phyloP scores from a whole-genome alignment of 2,888 invertebrate species.

The Byasa hedistus region DNA sequence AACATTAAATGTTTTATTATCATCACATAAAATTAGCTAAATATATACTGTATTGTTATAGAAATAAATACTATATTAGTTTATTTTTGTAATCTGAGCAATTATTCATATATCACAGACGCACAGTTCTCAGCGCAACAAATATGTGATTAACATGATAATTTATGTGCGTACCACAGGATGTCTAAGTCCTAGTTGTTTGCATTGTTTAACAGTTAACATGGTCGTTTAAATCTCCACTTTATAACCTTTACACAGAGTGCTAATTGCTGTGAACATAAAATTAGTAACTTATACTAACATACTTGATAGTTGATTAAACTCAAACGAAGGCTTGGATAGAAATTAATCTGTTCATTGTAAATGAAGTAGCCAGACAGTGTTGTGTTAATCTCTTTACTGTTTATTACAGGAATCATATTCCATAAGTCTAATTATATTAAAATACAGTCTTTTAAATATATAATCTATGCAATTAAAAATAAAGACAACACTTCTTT shows the following conservation, averaged over 20 bases:
- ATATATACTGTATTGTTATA: slow-evolving; percentile 6
- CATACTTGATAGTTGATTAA: slow-evolving; percentile 34
- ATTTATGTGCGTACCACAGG: slow-evolving; percentile 50
- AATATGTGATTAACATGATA: slow-evolving; percentile 60
- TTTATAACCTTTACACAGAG: slow-evolving; percentile 24
- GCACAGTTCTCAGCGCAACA: slow-evolving; percentile 27
- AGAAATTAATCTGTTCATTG: slow-evolving; percentile 41
- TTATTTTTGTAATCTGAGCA: slow-evolving; percentile 4
- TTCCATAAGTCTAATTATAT: slow-evolving; percentile 3
- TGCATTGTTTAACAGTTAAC: slow-evolving; percentile 36
- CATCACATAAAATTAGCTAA: slow-evolving; percentile 1
- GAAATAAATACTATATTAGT: slow-evolving; percentile 16
- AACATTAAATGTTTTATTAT: not conserved
- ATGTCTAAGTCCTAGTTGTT: slow-evolving; percentile 38
- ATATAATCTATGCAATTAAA: not conserved
- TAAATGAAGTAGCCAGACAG: slow-evolving; percentile 60
- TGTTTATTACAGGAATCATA: slow-evolving; percentile 3
- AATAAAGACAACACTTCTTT: no score
- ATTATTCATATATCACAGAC: slow-evolving; percentile 26
- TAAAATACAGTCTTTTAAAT: not conserved
- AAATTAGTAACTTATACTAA: slow-evolving; percentile 22
- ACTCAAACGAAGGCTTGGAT: slow-evolving; percentile 37
- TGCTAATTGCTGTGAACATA: slow-evolving; percentile 28
- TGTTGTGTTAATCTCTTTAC: slow-evolving; percentile 36
- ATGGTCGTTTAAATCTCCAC: slow-evolving; percentile 14